A percentile compares a stretch with the other conserved stretches of the same genome.
Conservation (phyloP, 2,888 invertebrate genomes). For the Phymatocera aterrima region DNA sequence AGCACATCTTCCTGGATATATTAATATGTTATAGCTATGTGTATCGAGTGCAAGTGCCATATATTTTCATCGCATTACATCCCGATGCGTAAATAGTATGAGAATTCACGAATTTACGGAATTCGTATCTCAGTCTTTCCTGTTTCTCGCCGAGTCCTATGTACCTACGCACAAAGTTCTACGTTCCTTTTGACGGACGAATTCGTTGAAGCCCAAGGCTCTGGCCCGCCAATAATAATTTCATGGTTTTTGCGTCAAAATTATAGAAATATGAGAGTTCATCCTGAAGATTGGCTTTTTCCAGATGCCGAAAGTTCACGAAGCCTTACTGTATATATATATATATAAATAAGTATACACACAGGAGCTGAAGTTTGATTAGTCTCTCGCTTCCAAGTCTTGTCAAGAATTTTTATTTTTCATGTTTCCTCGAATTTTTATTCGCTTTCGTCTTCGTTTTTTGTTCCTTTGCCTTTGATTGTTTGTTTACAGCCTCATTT, state of each 20-base stretch:
- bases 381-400: slow-evolving; percentile 11
- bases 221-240: neutral
- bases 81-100: too few relatives aligned
- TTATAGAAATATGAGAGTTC: slow-evolving; percentile 32
- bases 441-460: too few relatives aligned
- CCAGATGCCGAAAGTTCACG: neutral
- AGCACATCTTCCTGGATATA: neutral
- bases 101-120: too few relatives aligned
- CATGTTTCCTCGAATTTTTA: too few relatives aligned
- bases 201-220: neutral
- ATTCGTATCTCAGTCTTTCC: too few relatives aligned
- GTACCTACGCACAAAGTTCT: neutral
- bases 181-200: neutral
- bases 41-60: too few relatives aligned
- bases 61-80: too few relatives aligned
- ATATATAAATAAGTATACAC: too few relatives aligned
- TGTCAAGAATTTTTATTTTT: slow-evolving; percentile 3
- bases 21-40: neutral
- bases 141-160: too few relatives aligned
- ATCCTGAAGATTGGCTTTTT: slow-evolving; percentile 20
- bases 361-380: slow-evolving; percentile 17
- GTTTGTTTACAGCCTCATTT: slow-evolving; percentile 32
- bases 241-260: neutral
- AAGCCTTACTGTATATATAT: too few relatives aligned
- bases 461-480: slow-evolving; percentile 1